Evolutionary conservation across 1,140 invertebrate genomes (phyloP), one percentile per base, ranked within the genome.

Genomic region (Camponotus vicinus): DNA sequence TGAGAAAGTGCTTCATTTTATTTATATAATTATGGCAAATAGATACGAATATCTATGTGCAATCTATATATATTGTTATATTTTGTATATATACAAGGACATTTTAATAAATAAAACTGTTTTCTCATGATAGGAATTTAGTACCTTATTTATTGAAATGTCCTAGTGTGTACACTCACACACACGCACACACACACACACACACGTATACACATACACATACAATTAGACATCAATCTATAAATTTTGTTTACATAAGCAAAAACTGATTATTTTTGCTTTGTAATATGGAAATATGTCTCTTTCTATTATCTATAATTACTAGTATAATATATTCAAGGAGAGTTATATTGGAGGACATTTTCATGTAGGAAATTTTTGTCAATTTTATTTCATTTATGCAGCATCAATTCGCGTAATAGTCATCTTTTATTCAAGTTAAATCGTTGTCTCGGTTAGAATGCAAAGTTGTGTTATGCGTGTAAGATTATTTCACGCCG

Each of bases 391-490:
- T 13, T 82, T 45, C 6, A 21, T 70, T 40, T 42, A 55, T 40
- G 9, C 66, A 2, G 5, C 49, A 52, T 6, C 52, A 15, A 5
- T 57, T 80, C 8, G 66, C 49, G 69, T 0, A 52, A 55, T 2
- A 59, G 27, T 15, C 21, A 32, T 71, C 52, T 82, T 71, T 82
- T 59, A 71, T 82, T 82, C 27, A 82, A 71, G 42, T 21, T 15
- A 4, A 21, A 18, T 9, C 18, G 55, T 15, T 79, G 64, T 67
- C 42, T 52, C 40, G 59, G 27, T 70, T 52, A 45, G 7, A 15
- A 63, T 49, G 76, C 71, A 34, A 49, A 42, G 21, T 79, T 40
- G 63, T 45, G 71, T 79, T 79, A 73, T 85, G 40, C 66, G 49
- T 79, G 21, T 57, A 76, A 37, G 61, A 84, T 49, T 63, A 59